phyloP scores from a whole-genome alignment of 2,113 vertebrate genomes.

The Nerophis lumbriciformis region DNA sequence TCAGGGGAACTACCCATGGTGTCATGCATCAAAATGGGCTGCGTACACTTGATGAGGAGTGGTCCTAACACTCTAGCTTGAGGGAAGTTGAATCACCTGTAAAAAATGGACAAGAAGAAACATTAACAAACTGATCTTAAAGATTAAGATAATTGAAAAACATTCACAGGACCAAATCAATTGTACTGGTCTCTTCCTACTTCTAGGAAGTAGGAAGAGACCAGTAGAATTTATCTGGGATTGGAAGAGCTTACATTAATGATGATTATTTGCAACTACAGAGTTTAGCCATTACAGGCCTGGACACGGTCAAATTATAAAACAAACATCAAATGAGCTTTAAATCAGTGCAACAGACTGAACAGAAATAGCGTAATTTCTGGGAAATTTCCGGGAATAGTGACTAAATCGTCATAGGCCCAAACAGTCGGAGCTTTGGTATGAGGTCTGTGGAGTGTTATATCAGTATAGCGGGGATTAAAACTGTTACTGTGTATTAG shows the following conservation, averaged over 20 bases:
- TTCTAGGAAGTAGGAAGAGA: no score
- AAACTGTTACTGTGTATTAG: conserved; percentile 37
- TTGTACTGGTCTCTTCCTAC: conserved; percentile 6
- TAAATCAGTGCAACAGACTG: conserved; percentile 7
- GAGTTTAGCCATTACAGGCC: conserved; percentile 11
- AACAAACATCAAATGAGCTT: conserved; percentile 7
- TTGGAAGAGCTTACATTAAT: conserved; percentile 41
- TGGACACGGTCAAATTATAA: not conserved
- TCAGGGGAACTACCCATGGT: conserved; percentile 94
- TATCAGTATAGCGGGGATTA: conserved; percentile 40
- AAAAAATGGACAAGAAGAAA: conserved; percentile 15
- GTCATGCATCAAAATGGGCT: conserved; percentile 82
- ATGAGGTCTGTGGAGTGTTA: conserved; percentile 19
- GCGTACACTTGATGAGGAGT: conserved; percentile 24
- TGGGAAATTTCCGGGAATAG: conserved; percentile 31
- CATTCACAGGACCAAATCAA: conserved; percentile 9
- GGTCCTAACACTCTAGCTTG: conserved; percentile 37
- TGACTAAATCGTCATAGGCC: conserved; percentile 14
- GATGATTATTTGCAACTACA: conserved; percentile 41
- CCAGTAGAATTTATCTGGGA: conserved; percentile 26
- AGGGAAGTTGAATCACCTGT: conserved; percentile 54
- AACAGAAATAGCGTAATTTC: conserved; percentile 18
- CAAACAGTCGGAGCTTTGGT: conserved; percentile 10
- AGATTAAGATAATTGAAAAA: not conserved
- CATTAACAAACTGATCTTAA: not conserved